phyloP scores from a whole-genome alignment of 2,797 vertebrate genomes.

The Calcarius lapponicus region DNA sequence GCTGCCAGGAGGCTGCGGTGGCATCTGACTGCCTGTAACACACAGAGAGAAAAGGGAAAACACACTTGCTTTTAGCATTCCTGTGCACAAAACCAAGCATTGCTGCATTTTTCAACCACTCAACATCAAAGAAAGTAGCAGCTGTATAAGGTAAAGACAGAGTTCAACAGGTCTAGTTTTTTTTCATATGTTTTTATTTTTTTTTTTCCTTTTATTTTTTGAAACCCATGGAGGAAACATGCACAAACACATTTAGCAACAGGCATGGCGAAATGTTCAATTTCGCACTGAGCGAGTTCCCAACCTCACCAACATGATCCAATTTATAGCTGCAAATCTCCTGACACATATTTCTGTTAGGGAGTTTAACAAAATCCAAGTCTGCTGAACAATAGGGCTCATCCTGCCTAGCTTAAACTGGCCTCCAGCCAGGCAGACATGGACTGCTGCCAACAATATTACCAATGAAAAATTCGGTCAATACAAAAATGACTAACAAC shows the following conservation, averaged over 20 bases:
- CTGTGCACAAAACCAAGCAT: conserved; percentile 19
- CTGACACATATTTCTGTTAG: conserved; percentile 51
- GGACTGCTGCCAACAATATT: conserved; percentile 31
- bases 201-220: not conserved
- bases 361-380: conserved; percentile 57
- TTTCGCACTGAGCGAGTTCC: conserved; percentile 44
- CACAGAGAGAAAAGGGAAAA: conserved; percentile 66
- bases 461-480: conserved; percentile 39
- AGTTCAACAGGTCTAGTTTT: conserved; percentile 22
- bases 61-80: conserved; percentile 56
- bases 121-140: not conserved
- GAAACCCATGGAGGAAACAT: conserved; percentile 28
- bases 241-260: conserved; percentile 61
- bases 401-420: conserved; percentile 48
- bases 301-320: conserved; percentile 60
- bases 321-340: conserved; percentile 65
- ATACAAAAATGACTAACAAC: conserved; percentile 55
- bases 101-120: not conserved
- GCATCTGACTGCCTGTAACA: conserved; percentile 86
- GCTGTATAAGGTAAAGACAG: not conserved
- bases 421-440: conserved; percentile 43
- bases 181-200: not conserved
- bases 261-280: conserved; percentile 49
- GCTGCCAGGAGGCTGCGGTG: conserved; percentile 87
- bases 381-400: conserved; percentile 48